These are phyloP conservation scores for Andrena dorsata DNA, from an alignment of 2,888 invertebrate genomes.

Conservation along the genomic window DNA sequence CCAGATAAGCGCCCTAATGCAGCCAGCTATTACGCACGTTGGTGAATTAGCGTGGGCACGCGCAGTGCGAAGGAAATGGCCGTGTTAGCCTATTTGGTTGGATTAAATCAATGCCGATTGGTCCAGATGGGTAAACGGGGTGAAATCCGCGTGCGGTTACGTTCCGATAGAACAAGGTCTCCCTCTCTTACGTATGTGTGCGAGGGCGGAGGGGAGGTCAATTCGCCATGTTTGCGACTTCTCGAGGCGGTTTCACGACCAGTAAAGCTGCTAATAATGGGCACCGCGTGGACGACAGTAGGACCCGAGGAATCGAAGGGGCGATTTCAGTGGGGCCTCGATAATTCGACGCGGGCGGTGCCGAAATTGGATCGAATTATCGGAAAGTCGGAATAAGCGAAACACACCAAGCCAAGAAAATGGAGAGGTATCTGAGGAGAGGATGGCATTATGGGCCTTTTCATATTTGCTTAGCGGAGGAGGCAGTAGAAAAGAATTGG, in stretches of 20 bases:
- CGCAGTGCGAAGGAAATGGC: conserved; percentile 13
- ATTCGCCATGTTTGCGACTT: conserved; percentile 10
- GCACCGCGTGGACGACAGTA: neutral
- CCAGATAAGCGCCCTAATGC: conserved; percentile 28
- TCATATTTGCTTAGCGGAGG: no score
- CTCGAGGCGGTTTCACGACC: neutral
- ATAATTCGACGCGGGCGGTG: no score
- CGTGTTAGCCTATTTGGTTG: conserved; percentile 30
- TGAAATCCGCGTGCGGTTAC: conserved; percentile 14
- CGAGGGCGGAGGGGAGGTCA: neutral
- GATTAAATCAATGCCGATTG: conserved; percentile 51
- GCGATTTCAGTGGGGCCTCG: neutral
- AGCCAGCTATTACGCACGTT: conserved; percentile 32
- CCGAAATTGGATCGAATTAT: no score
- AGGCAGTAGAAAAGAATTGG: no score
- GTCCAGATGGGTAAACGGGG: conserved; percentile 19
- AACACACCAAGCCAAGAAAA: no score
- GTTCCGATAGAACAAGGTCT: neutral
- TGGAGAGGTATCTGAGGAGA: no score
- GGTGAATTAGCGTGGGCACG: conserved; percentile 28
- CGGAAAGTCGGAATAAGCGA: no score
- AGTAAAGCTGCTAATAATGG: neutral
- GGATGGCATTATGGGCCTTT: no score
- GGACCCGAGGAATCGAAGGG: no score
- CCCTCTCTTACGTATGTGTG: neutral